A percentile compares a stretch with the other conserved stretches of the same genome.
These are phyloP conservation scores for Centropus unirufus DNA, from an alignment of 2,113 vertebrate genomes.

Conservation along the genomic window DNA sequence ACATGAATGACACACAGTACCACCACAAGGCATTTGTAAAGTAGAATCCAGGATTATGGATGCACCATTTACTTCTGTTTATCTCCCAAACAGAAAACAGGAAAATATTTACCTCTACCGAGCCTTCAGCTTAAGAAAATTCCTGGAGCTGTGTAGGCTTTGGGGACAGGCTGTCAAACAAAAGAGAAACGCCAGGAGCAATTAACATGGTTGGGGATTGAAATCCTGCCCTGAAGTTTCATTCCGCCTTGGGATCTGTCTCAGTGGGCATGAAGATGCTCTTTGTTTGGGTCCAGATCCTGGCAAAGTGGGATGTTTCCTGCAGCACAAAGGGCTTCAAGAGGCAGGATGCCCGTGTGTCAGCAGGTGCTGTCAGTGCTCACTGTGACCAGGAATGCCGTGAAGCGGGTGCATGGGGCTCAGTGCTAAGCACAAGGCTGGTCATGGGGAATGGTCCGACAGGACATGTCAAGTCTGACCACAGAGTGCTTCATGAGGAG, in stretches of 20 bases:
- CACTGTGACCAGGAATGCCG: accelerated
- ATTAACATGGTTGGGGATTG: background rate
- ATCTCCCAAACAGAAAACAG: conserved; percentile 19
- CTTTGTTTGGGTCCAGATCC: background rate
- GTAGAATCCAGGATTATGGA: conserved; percentile 51
- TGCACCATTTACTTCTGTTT: conserved; percentile 56
- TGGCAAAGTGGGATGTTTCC: background rate
- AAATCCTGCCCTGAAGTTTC: background rate
- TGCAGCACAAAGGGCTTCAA: background rate
- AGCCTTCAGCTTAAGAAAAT: conserved; percentile 22
- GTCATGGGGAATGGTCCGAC: accelerated
- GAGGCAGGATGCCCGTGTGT: accelerated
- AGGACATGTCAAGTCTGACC: background rate
- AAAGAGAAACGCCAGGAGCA: background rate
- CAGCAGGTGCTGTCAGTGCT: accelerated
- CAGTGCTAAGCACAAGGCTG: accelerated
- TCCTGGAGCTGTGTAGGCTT: background rate
- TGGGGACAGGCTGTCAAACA: background rate
- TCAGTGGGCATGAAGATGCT: background rate
- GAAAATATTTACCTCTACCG: conserved; percentile 21
- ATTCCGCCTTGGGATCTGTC: background rate
- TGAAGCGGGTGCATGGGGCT: accelerated
- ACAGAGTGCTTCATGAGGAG: background rate
- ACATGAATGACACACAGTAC: conserved; percentile 48
- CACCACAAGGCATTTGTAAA: conserved; percentile 59